phyloP scores from a whole-genome alignment of 2,797 vertebrate species.

The Mallotus villosus region DNA sequence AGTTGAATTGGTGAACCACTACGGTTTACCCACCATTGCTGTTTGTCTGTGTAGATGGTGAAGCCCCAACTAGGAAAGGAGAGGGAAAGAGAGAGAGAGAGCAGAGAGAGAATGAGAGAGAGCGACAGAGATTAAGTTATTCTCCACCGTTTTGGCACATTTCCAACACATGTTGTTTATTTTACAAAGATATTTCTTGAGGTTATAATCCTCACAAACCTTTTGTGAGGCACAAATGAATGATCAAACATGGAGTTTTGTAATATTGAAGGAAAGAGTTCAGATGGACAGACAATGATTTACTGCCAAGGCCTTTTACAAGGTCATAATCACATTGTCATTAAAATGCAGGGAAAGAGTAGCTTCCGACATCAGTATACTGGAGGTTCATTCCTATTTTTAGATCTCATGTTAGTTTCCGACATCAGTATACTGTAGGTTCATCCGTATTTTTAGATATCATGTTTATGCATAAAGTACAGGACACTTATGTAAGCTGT shows the following conservation, averaged over 20 bases:
- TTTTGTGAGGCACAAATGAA: too few relatives aligned
- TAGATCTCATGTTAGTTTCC: slow-evolving; percentile 2
- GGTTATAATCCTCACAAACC: too few relatives aligned
- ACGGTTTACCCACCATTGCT: slow-evolving; percentile 87
- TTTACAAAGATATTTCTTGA: too few relatives aligned
- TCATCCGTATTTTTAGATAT: slow-evolving; percentile 23
- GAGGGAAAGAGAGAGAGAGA: too few relatives aligned
- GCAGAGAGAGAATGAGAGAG: not conserved
- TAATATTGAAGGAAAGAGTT: too few relatives aligned
- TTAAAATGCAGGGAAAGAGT: slow-evolving; percentile 24
- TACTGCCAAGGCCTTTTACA: too few relatives aligned
- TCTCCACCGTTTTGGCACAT: too few relatives aligned
- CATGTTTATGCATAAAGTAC: slow-evolving; percentile 42
- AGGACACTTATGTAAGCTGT: too few relatives aligned
- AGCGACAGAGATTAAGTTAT: too few relatives aligned
- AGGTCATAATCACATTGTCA: slow-evolving; percentile 15
- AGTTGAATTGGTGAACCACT: slow-evolving; percentile 34
- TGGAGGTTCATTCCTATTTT: slow-evolving; percentile 27
- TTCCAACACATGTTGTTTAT: too few relatives aligned
- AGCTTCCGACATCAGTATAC: slow-evolving; percentile 34
- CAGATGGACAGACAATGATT: too few relatives aligned
- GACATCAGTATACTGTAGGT: slow-evolving; percentile 40
- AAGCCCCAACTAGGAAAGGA: slow-evolving; percentile 86
- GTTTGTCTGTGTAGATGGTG: slow-evolving; percentile 87
- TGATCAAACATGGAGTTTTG: too few relatives aligned